These are phyloP conservation scores for Boloria selene DNA, from an alignment of 2,888 invertebrate species.

Conservation along the genomic window DNA sequence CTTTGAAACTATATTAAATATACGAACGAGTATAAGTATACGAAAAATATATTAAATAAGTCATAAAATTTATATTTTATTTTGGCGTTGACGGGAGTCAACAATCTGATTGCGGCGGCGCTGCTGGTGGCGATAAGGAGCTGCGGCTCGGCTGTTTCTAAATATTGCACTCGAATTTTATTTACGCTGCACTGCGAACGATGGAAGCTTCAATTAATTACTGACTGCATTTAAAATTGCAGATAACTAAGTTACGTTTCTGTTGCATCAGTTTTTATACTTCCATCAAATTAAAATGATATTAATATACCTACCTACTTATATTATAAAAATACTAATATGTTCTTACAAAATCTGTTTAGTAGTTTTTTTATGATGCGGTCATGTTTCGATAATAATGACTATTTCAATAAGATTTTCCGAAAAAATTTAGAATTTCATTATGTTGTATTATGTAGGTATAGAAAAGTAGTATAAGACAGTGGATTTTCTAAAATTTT, in stretches of 20 bases:
- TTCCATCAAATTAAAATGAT: neutral
- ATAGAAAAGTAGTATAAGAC: too few relatives aligned
- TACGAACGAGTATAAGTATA: too few relatives aligned
- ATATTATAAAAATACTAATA: too few relatives aligned
- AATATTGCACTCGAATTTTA: constrained; percentile 47
- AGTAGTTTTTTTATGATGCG: too few relatives aligned
- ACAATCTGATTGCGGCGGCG: constrained; percentile 56
- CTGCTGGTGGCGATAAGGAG: constrained; percentile 55
- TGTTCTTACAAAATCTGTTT: too few relatives aligned
- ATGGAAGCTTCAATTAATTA: constrained; percentile 31
- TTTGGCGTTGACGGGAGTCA: constrained; percentile 17
- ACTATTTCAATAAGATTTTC: too few relatives aligned
- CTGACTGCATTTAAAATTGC: constrained; percentile 19
- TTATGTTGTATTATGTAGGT: too few relatives aligned
- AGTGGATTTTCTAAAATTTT: too few relatives aligned
- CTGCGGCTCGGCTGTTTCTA: constrained; percentile 47
- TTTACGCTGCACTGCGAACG: constrained; percentile 35
- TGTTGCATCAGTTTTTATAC: neutral
- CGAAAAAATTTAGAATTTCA: too few relatives aligned
- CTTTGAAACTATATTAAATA: neutral
- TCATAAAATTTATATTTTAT: constrained; percentile 1
- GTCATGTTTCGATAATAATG: too few relatives aligned
- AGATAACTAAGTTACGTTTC: neutral
- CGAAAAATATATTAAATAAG: neutral
- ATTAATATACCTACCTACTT: too few relatives aligned